Conservation (phyloP, 2,113 vertebrate species). For the Tragulus kanchil region DNA sequence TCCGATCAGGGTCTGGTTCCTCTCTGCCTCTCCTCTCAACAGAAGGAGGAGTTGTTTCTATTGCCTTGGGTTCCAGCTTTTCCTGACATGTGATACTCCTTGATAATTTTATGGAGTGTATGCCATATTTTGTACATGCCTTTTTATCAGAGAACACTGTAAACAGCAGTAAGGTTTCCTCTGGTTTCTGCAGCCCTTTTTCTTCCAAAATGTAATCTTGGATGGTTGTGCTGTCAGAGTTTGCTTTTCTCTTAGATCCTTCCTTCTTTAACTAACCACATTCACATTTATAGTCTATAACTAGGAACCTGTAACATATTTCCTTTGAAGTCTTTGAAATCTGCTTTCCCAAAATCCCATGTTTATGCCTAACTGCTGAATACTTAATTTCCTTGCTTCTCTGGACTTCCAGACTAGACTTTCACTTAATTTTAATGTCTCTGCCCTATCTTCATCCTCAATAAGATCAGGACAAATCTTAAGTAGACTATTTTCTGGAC, state of each 20-base stretch:
- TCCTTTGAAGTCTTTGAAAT: conserved; percentile 63
- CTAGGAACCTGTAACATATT: neutral
- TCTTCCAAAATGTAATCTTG: neutral
- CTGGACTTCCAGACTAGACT: neutral
- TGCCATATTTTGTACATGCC: neutral
- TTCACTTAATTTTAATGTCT: neutral
- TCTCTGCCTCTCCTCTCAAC: neutral
- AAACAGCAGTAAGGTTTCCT: neutral
- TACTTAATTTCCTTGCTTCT: neutral
- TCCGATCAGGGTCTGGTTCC: neutral
- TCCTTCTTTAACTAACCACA: neutral
- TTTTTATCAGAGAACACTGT: conserved; percentile 17
- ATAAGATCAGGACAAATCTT: neutral
- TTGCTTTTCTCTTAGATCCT: neutral
- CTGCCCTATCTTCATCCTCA: neutral
- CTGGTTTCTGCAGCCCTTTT: neutral
- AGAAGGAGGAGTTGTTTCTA: neutral
- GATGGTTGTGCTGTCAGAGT: neutral
- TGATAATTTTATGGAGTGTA: neutral
- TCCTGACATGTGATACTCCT: neutral
- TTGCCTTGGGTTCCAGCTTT: conserved; percentile 4
- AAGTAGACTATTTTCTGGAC: neutral
- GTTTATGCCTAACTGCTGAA: neutral
- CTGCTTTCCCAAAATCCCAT: neutral
- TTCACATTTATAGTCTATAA: neutral